phyloP scores from a whole-genome alignment of 2,797 vertebrate species.

The Eospalax fontanierii region DNA sequence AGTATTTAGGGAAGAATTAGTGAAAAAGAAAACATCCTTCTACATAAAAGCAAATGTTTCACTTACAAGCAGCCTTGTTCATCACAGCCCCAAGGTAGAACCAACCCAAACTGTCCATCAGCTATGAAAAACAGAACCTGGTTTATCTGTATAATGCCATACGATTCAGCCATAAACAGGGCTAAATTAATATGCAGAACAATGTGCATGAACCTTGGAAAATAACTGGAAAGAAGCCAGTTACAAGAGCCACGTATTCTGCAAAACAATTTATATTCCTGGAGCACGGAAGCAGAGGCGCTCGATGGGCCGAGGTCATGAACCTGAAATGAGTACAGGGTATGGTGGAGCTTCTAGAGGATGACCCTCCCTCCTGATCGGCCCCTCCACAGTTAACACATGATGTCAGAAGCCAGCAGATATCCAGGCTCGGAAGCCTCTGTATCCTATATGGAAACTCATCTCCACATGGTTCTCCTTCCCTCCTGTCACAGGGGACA shows the following conservation, averaged over 20 bases:
- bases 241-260: not conserved
- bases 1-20: slow-evolving; percentile 29
- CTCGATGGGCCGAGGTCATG: not conserved
- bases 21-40: slow-evolving; percentile 9
- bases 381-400: not conserved
- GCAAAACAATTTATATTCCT: not conserved
- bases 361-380: not conserved
- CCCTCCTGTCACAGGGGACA: not conserved
- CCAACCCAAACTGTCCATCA: not conserved
- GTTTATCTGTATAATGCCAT: not conserved
- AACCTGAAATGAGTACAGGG: not conserved
- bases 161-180: not conserved
- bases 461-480: not conserved
- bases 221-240: not conserved
- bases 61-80: not conserved
- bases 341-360: not conserved
- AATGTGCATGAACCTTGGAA: not conserved
- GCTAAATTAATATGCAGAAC: not conserved
- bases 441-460: not conserved
- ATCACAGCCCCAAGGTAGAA: slow-evolving; percentile 23
- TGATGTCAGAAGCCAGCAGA: not conserved
- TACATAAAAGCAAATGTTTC: not conserved
- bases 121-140: not conserved
- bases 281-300: not conserved
- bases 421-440: not conserved